Evolutionary conservation across 1,140 invertebrate genomes (phyloP).

Genomic region (Belonocnema kinseyi): DNA sequence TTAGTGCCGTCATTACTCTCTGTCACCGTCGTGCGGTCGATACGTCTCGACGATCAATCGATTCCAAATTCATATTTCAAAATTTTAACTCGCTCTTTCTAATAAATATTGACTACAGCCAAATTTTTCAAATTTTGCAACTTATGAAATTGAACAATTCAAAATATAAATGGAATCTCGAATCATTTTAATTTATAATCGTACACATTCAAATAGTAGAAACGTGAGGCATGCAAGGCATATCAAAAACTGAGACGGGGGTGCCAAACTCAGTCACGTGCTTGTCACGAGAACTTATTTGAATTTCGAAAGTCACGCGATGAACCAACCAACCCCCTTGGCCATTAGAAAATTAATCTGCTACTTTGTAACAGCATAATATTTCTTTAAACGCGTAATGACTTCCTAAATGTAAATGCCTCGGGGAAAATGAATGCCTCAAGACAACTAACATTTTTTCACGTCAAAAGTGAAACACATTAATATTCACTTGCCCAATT

Average conservation of each 20-base stretch:
- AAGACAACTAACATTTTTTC: not conserved
- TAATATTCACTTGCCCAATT: not conserved
- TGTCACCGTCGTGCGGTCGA: too few species aligned
- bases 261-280: constrained; percentile 34
- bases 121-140: too few species aligned
- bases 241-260: constrained; percentile 7
- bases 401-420: constrained; percentile 26
- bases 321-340: constrained; percentile 38
- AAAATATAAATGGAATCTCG: not conserved
- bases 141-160: too few species aligned
- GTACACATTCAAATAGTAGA: not conserved
- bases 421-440: not conserved
- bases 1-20: too few species aligned
- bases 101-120: too few species aligned
- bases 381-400: constrained; percentile 23
- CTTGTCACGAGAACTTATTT: constrained; percentile 37
- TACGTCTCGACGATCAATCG: too few species aligned
- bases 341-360: constrained; percentile 31
- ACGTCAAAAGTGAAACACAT: not conserved
- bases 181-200: constrained; percentile 10
- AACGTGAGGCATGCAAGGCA: constrained; percentile 16
- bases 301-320: constrained; percentile 42
- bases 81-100: too few species aligned
- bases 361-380: constrained; percentile 21
- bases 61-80: too few species aligned